Evolutionary conservation across 2,888 invertebrate genomes (phyloP).

Genomic region (Masnerella sp.): DNA sequence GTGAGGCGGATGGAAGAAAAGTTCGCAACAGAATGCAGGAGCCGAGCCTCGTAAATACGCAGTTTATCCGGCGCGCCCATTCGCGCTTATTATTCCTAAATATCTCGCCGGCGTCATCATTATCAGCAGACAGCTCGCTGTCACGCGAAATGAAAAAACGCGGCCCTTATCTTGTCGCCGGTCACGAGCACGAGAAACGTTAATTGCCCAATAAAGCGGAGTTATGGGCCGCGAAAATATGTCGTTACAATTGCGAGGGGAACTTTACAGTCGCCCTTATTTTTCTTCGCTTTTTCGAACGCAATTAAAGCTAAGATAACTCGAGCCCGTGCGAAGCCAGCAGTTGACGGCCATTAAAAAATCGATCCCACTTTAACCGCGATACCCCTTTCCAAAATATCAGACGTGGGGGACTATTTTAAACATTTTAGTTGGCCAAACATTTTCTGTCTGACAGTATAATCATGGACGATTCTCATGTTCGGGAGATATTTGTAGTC

Average conservation of each 20-base stretch:
- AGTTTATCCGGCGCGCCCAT: conserved; percentile 77
- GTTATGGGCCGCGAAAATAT: conserved; percentile 72
- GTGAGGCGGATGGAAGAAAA: conserved; percentile 59
- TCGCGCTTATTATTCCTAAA: conserved; percentile 77
- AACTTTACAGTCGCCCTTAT: conserved; percentile 28
- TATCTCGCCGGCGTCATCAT: conserved; percentile 70
- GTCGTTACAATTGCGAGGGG: conserved; percentile 67
- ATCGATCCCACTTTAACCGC: conserved; percentile 33
- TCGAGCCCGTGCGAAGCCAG: conserved; percentile 30
- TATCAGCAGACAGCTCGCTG: conserved; percentile 64
- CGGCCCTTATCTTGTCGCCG: conserved; percentile 65
- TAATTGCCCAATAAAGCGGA: conserved; percentile 77
- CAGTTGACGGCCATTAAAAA: conserved; percentile 49
- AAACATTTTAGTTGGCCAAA: conserved; percentile 73
- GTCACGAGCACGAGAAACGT: conserved; percentile 67
- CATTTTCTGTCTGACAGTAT: conserved; percentile 69
- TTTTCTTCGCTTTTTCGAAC: conserved; percentile 23
- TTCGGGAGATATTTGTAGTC: background rate
- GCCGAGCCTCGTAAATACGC: conserved; percentile 72
- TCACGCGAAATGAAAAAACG: conserved; percentile 67
- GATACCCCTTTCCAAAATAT: conserved; percentile 50
- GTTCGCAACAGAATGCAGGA: conserved; percentile 63
- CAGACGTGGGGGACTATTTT: conserved; percentile 59
- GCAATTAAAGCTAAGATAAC: conserved; percentile 34
- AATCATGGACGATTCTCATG: conserved; percentile 17